These are phyloP conservation scores for Drosophila austrosaltans DNA, from an alignment of 2,888 invertebrate species.

Conservation along the genomic window DNA sequence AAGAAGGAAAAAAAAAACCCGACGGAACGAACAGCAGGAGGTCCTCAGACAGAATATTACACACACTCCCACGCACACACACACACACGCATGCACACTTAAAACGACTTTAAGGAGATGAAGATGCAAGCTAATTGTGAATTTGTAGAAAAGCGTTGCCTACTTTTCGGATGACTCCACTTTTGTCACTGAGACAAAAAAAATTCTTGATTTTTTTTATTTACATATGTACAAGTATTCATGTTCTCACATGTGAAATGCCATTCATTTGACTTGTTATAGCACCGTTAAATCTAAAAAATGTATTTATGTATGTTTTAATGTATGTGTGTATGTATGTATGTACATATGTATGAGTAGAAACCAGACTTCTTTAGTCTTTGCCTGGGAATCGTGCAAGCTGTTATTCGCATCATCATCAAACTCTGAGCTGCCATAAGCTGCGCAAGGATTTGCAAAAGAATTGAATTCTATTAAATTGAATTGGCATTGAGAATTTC, in stretches of 20 bases:
- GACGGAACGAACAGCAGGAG: neutral
- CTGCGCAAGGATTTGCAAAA: neutral
- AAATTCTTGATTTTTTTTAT: neutral
- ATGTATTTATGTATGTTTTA: neutral
- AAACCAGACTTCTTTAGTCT: neutral
- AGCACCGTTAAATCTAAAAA: neutral
- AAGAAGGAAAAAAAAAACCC: neutral
- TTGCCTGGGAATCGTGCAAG: neutral
- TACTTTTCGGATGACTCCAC: neutral
- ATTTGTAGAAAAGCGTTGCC: neutral
- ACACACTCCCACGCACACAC: neutral
- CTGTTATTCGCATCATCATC: slow-evolving; percentile 5
- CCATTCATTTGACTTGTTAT: neutral
- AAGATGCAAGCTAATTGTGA: slow-evolving; percentile 1
- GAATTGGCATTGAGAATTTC: neutral
- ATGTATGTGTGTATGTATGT: neutral
- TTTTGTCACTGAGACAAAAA: neutral
- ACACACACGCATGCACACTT: neutral
- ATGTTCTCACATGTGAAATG: neutral
- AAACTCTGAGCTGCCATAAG: slow-evolving; percentile 3
- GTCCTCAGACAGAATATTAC: neutral
- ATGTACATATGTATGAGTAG: neutral
- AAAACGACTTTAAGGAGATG: neutral
- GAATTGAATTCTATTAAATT: slow-evolving; percentile 16
- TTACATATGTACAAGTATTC: no score